phyloP scores from a whole-genome alignment of 2,888 invertebrate species.

The Tholera decimalis region DNA sequence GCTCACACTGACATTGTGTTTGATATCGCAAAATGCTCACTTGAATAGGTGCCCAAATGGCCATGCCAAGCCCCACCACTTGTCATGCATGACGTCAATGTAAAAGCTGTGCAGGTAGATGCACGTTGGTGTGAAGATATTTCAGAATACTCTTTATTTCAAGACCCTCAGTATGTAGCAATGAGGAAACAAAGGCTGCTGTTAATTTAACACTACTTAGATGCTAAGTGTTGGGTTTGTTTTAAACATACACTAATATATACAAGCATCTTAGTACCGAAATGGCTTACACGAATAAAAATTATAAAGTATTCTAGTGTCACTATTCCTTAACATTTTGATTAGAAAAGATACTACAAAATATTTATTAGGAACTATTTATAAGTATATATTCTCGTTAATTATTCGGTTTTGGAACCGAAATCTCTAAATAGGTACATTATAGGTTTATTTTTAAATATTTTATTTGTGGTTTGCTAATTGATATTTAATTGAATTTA shows the following conservation, averaged over 20 bases:
- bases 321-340: background rate
- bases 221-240: background rate
- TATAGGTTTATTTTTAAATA: background rate
- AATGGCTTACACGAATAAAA: constrained; percentile 1
- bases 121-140: no score
- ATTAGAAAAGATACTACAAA: constrained; percentile 37
- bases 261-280: constrained; percentile 6
- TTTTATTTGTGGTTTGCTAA: background rate
- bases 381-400: constrained; percentile 2
- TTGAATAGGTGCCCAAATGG: no score
- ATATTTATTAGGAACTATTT: constrained; percentile 51
- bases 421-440: constrained; percentile 9
- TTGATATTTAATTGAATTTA: constrained; percentile 2
- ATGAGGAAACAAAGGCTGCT: background rate
- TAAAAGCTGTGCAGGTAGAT: no score
- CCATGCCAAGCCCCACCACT: no score
- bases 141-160: background rate
- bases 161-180: background rate
- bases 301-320: background rate
- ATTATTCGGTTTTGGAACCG: constrained; percentile 16
- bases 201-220: background rate
- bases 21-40: no score
- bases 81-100: no score
- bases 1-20: no score
- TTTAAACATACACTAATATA: constrained; percentile 9